Conservation (phyloP, 2,113 vertebrate genomes). For the Pangasianodon gigas region DNA sequence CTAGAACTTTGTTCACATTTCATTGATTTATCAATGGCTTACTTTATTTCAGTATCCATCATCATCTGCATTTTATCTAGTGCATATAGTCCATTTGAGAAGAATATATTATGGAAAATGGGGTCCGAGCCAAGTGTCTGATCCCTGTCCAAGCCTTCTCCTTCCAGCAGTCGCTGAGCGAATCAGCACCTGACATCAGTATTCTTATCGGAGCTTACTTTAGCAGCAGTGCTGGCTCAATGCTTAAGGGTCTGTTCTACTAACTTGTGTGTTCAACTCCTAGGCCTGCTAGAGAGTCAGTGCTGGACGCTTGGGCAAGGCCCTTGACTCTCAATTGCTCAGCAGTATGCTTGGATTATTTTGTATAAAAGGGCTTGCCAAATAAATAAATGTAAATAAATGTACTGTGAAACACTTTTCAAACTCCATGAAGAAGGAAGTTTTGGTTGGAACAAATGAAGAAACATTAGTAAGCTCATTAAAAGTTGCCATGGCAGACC, state of each 20-base stretch:
- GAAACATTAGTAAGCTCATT: conserved; percentile 41
- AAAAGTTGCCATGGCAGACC: conserved; percentile 21
- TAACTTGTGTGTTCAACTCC: not conserved
- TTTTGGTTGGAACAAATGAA: conserved; percentile 25
- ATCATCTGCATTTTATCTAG: conserved; percentile 12
- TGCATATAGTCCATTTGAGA: not conserved
- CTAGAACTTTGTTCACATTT: not conserved
- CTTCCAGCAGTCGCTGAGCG: not conserved
- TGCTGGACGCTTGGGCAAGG: not conserved
- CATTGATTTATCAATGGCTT: not conserved
- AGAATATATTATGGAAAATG: conserved; percentile 21
- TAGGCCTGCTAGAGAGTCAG: not conserved
- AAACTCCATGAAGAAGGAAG: conserved; percentile 34
- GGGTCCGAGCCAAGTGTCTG: not conserved
- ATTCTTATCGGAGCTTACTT: not conserved
- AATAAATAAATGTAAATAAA: conserved; percentile 12
- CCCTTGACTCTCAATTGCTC: conserved; percentile 8
- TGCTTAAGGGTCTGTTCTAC: not conserved
- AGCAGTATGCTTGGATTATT: conserved; percentile 14
- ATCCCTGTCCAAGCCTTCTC: not conserved
- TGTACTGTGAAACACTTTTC: conserved; percentile 35
- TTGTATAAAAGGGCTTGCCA: conserved; percentile 16
- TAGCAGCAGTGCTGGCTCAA: no score
- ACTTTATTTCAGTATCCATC: not conserved
- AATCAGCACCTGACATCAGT: conserved; percentile 21